Conservation (phyloP, 2,113 vertebrate species). For the Microcebus lehilahytsara region DNA sequence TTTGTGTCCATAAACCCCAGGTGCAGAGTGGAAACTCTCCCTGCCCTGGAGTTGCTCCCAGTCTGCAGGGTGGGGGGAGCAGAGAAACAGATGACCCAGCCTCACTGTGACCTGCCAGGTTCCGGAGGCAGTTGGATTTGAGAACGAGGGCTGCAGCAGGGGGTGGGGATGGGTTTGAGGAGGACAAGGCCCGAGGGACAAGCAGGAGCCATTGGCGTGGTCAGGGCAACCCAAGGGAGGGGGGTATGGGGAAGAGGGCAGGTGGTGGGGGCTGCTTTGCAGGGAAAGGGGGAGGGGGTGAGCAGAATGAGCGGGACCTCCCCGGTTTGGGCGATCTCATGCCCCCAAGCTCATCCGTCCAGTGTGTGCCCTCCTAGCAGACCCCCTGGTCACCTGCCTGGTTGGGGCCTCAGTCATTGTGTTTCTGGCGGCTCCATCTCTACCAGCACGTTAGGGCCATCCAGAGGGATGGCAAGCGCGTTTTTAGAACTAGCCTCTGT, state of each 20-base stretch:
- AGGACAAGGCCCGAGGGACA: not conserved
- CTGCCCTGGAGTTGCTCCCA: not conserved
- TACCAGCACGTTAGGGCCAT: not conserved
- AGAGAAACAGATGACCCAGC: fast-evolving
- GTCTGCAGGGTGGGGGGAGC: not conserved
- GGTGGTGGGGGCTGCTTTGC: not conserved
- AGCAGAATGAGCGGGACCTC: not conserved
- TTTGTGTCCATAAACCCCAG: not conserved
- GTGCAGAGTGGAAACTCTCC: not conserved
- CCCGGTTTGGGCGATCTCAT: not conserved
- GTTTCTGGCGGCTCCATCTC: not conserved
- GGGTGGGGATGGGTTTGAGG: not conserved
- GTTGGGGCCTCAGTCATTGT: not conserved
- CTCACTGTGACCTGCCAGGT: not conserved
- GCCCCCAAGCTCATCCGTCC: not conserved
- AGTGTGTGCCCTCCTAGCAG: not conserved
- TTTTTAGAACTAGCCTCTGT: not conserved
- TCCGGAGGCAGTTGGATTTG: not conserved
- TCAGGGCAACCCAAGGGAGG: not conserved
- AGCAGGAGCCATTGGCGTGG: not conserved
- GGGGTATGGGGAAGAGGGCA: not conserved
- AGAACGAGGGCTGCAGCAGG: not conserved
- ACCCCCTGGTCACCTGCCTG: not conserved
- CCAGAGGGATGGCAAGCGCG: not conserved
- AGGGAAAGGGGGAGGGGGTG: not conserved